Evolutionary conservation across 2,113 vertebrate species (phyloP), one percentile per base, ranked within the genome.

Genomic region (Colaptes auratus): DNA sequence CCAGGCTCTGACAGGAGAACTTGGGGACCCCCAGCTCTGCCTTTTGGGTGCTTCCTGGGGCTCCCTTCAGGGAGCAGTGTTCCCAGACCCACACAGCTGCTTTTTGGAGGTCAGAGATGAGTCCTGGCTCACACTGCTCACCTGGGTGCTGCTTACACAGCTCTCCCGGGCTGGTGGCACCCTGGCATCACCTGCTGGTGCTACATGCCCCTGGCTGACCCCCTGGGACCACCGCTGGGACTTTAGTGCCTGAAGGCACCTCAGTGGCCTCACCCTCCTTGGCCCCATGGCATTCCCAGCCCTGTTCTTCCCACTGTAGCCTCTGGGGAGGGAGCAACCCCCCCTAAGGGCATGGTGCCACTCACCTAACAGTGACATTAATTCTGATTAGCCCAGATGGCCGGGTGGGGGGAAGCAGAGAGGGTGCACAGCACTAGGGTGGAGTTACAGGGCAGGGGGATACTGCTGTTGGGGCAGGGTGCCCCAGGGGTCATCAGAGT

Each of bases 311-410:
- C 33, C 42, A 27, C 28, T 2, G 2, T 21, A 12, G 42, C 10
- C 15, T 35, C 27, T 0, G 1, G 21, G 1, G 3, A 52, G 21
- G 48, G 50, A 6, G 18, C 6, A 35, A 3, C 2, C 6, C 18
- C 33, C 25, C 0, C 0, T 28, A 15, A 48, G n/a, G 53, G 33
- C 17, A 24, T 27, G 2, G 1, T 0, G 7, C 53, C 2, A 1
- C 28, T 72, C 4, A 4, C 15, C 33, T 20, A 15, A 14, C 25
- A 21, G 48, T 3, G 10, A 23, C 35, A 56, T 67, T 21, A 55
- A 31, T 55, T 59, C 36, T 31, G 13, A 44, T 79, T n/a, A 79
- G 33, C 17, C 39, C 13, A 39, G 78, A 61, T 67, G 63, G 30
- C 19, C 33, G 20, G 20, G 5, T 14, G 36, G 15, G 50, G 13